Percentiles rank a stretch among this genome's conserved stretches.
Conservation (phyloP, 2,888 invertebrate species). For the Agrochola circellaris region DNA sequence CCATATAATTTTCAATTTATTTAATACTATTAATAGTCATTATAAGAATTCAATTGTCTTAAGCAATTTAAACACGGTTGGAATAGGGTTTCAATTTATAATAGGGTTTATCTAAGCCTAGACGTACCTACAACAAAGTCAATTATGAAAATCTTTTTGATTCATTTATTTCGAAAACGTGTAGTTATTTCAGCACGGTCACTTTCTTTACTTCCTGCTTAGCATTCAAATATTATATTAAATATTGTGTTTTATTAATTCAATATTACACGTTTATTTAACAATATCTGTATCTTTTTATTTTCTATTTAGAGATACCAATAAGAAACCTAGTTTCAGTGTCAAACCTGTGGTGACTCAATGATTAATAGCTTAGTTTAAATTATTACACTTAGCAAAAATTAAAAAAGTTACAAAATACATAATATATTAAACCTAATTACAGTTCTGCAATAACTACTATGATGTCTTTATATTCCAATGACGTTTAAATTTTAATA, state of each 20-base stretch:
- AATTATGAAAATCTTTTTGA: slow-evolving; percentile 20
- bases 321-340: neutral
- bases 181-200: slow-evolving; percentile 35
- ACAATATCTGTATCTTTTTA: neutral
- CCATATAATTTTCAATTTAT: slow-evolving; percentile 16
- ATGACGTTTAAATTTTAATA: neutral
- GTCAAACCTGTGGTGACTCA: neutral
- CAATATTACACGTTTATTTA: neutral
- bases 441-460: neutral
- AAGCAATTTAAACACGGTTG: slow-evolving; percentile 1
- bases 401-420: neutral
- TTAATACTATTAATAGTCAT: slow-evolving; percentile 12
- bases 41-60: slow-evolving; percentile 1
- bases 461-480: neutral
- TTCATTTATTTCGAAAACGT: slow-evolving; percentile 14
- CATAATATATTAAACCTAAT: neutral
- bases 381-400: neutral
- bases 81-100: slow-evolving; percentile 22
- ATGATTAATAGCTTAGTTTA: neutral
- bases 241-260: neutral
- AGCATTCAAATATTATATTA: neutral
- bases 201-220: slow-evolving; percentile 4
- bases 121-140: slow-evolving; percentile 7
- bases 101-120: slow-evolving; percentile 14
- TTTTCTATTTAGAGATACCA: slow-evolving; percentile 2